Evolutionary conservation across 2,888 invertebrate species (phyloP).

Genomic region (Halocaridina rubra): DNA sequence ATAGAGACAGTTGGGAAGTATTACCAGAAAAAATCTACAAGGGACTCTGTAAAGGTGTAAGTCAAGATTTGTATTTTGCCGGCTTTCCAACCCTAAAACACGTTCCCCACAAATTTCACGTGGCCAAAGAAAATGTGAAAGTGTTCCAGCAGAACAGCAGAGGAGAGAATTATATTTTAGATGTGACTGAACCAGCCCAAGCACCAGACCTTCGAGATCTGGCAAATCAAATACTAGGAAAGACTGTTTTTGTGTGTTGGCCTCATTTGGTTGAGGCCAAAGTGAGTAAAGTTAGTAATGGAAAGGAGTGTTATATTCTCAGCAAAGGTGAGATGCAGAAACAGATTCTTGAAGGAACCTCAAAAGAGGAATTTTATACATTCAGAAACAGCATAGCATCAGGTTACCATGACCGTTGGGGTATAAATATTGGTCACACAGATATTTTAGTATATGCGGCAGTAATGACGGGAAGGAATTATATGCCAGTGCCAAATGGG

Average conservation of each 20-base stretch:
- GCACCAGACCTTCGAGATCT: constrained; percentile 28
- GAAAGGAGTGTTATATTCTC: background rate
- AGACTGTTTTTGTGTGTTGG: constrained; percentile 86
- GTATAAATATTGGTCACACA: constrained; percentile 80
- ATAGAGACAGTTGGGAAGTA: constrained; percentile 61
- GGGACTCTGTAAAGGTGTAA: constrained; percentile 77
- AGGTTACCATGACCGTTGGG: constrained; percentile 76
- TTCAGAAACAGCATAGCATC: constrained; percentile 27
- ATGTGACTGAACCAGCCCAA: constrained; percentile 70
- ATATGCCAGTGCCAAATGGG: constrained; percentile 74
- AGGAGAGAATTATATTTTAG: constrained; percentile 84
- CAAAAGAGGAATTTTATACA: background rate
- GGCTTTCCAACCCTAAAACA: constrained; percentile 94
- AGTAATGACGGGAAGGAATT: constrained; percentile 78
- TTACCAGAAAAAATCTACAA: constrained; percentile 45
- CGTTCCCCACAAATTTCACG: constrained; percentile 78
- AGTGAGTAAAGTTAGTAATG: constrained; percentile 65
- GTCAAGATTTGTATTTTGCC: constrained; percentile 80
- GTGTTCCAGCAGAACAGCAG: constrained; percentile 89
- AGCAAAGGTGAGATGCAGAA: background rate
- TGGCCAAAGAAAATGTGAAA: constrained; percentile 80
- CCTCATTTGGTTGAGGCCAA: constrained; percentile 88
- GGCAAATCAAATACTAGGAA: constrained; percentile 78
- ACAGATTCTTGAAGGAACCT: background rate
- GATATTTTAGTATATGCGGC: constrained; percentile 76